Evolutionary conservation across 1,140 invertebrate genomes (phyloP).

Genomic region (Drosophila sproati): DNA sequence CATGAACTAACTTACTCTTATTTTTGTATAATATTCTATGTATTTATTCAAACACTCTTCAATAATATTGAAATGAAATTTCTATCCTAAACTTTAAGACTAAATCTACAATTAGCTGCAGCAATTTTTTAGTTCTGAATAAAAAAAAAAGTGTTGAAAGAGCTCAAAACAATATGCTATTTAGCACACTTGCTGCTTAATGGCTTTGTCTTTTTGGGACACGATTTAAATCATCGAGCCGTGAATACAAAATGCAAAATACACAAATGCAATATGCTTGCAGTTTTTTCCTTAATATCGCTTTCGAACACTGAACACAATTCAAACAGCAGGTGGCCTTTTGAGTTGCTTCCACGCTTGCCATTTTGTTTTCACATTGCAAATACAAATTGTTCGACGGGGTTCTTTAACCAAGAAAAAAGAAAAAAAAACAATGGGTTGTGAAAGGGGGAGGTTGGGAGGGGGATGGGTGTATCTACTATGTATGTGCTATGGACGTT

Average conservation of each 20-base stretch:
- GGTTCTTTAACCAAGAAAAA: slow-evolving; percentile 31
- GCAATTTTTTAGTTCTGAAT: background rate
- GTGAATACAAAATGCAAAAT: slow-evolving; percentile 5
- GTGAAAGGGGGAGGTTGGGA: too few relatives aligned
- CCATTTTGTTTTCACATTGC: slow-evolving; percentile 78
- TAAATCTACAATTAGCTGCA: slow-evolving; percentile 7
- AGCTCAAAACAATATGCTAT: slow-evolving; percentile 33
- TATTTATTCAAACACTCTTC: too few relatives aligned
- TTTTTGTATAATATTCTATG: too few relatives aligned
- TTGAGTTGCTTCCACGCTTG: slow-evolving; percentile 26
- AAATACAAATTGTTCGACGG: slow-evolving; percentile 75
- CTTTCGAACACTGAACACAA: slow-evolving; percentile 51
- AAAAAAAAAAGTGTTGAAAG: slow-evolving; percentile 15
- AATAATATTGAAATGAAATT: background rate
- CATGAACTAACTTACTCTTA: too few relatives aligned
- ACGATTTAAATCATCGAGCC: slow-evolving; percentile 12
- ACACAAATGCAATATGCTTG: slow-evolving; percentile 6
- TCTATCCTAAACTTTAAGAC: background rate
- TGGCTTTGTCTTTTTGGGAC: slow-evolving; percentile 38
- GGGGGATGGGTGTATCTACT: background rate
- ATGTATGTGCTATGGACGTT: slow-evolving; percentile 28
- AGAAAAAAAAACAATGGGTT: background rate
- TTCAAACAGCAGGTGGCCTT: slow-evolving; percentile 77
- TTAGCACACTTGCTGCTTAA: slow-evolving; percentile 52
- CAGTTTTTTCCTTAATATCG: background rate